A percentile compares a stretch with the other conserved stretches of the same genome.
Conservation (phyloP, 2,797 vertebrate species). For the Takifugu ocellatus region DNA sequence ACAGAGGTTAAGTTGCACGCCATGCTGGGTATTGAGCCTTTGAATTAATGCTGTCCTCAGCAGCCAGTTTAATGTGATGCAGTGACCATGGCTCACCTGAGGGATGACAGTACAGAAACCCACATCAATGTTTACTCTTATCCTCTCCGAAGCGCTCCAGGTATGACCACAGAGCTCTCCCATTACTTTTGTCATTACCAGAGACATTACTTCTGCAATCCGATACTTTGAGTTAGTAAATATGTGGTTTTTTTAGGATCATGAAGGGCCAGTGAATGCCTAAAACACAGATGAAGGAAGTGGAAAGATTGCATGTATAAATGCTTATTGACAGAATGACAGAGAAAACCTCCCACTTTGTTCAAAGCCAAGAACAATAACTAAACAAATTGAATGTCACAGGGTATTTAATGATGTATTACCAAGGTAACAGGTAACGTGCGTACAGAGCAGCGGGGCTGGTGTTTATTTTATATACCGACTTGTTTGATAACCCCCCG, state of each 20-base stretch:
- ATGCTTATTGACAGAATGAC: conserved; percentile 30
- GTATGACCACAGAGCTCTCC: background rate
- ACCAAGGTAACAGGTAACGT: background rate
- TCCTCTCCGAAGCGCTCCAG: background rate
- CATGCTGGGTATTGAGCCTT: conserved; percentile 29
- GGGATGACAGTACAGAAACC: conserved; percentile 30
- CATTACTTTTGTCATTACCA: background rate
- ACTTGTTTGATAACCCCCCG: too few species aligned
- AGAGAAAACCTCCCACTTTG: background rate
- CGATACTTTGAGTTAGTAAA: background rate
- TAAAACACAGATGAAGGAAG: too few species aligned
- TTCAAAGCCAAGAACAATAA: conserved; percentile 4
- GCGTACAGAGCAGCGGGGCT: too few species aligned
- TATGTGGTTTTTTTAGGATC: too few species aligned
- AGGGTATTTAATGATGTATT: too few species aligned
- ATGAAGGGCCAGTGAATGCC: too few species aligned
- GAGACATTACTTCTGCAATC: background rate
- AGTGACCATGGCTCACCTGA: conserved; percentile 53
- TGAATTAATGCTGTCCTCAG: conserved; percentile 61
- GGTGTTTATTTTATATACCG: too few species aligned
- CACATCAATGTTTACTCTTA: conserved; percentile 17
- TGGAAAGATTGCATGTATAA: too few species aligned
- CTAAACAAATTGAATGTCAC: conserved; percentile 14
- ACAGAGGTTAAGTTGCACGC: conserved; percentile 48
- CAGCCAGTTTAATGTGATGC: conserved; percentile 35